These are phyloP conservation scores for Polydrusus pterygomalis DNA, from an alignment of 2,888 invertebrate genomes.

Conservation along the genomic window DNA sequence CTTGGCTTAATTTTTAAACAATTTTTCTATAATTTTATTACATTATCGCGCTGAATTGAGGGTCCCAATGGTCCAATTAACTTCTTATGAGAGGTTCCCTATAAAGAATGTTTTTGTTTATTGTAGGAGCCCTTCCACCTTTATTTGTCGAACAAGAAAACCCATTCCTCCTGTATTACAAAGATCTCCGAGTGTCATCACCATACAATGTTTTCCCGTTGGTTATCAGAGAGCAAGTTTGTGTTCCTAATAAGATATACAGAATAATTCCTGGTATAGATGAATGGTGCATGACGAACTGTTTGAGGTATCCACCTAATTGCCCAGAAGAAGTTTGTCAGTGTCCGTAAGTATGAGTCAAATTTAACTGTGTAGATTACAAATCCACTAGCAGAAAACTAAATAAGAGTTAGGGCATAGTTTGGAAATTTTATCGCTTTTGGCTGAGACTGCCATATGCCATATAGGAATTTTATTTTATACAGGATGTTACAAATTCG, in stretches of 20 bases:
- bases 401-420: no score
- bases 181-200: constrained; percentile 79
- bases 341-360: constrained; percentile 84
- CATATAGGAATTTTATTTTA: no score
- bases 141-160: constrained; percentile 81
- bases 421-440: no score
- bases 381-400: no score
- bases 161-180: constrained; percentile 86
- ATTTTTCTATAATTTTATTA: no score
- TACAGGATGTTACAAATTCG: no score
- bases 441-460: no score
- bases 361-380: not conserved
- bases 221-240: constrained; percentile 88
- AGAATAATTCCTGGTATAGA: constrained; percentile 84
- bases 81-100: no score
- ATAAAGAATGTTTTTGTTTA: constrained; percentile 11
- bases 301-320: constrained; percentile 89
- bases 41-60: no score
- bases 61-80: no score
- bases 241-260: constrained; percentile 80
- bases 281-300: constrained; percentile 90
- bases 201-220: constrained; percentile 81
- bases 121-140: constrained; percentile 76
- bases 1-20: no score
- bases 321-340: constrained; percentile 85